Conservation (phyloP, 2,888 invertebrate genomes). For the Scaptomyza tumidula region DNA sequence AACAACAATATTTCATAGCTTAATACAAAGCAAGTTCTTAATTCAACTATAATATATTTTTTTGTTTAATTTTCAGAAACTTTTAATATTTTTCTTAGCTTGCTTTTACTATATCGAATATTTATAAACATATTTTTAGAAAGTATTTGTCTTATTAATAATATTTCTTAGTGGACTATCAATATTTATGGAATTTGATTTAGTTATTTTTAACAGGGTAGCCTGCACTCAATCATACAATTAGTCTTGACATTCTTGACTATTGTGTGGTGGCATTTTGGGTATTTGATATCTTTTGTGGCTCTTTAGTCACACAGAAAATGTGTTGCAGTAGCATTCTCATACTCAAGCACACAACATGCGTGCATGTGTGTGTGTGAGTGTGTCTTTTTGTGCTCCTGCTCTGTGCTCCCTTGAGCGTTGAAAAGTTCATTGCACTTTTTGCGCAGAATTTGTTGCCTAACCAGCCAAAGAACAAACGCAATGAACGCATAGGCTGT, state of each 20-base stretch:
- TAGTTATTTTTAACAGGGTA: constrained; percentile 32
- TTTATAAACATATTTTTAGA: too few relatives aligned
- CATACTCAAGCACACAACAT: constrained; percentile 35
- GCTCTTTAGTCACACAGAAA: constrained; percentile 59
- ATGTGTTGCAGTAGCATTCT: constrained; percentile 45
- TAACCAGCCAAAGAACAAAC: constrained; percentile 77
- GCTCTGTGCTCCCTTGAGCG: constrained; percentile 54
- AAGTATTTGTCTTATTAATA: too few relatives aligned
- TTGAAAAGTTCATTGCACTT: constrained; percentile 74
- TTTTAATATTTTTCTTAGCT: too few relatives aligned
- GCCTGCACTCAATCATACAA: not conserved
- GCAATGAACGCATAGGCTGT: constrained; percentile 60
- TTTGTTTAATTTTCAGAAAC: too few relatives aligned
- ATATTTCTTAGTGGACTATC: too few relatives aligned
- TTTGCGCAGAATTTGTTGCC: constrained; percentile 78
- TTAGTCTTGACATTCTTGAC: constrained; percentile 2
- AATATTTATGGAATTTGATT: too few relatives aligned
- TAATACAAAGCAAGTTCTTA: too few relatives aligned
- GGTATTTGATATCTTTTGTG: constrained; percentile 73
- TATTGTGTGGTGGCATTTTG: constrained; percentile 46
- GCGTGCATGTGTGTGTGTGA: constrained; percentile 14
- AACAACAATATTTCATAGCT: too few relatives aligned
- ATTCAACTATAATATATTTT: too few relatives aligned
- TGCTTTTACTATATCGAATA: too few relatives aligned
- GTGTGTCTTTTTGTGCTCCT: constrained; percentile 33